Conservation (phyloP, 1,140 invertebrate genomes). For the Drosophila nigromelanica region DNA sequence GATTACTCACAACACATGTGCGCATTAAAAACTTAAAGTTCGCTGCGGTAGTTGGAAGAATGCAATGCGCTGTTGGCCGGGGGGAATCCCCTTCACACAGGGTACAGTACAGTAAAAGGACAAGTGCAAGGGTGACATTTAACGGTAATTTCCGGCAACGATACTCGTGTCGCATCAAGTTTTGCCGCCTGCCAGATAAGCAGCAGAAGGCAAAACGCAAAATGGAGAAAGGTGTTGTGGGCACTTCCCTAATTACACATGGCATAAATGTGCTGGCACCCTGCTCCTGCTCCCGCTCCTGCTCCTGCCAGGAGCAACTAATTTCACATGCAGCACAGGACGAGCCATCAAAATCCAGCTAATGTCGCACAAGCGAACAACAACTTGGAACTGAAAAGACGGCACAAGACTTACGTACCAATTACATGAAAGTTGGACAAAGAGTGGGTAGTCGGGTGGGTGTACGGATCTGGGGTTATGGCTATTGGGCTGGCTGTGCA, state of each 20-base stretch:
- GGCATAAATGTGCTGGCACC: slow-evolving; percentile 55
- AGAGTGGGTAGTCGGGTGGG: neutral
- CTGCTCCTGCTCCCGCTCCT: neutral
- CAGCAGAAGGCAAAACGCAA: slow-evolving; percentile 5
- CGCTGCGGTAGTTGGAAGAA: slow-evolving; percentile 39
- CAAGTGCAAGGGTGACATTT: slow-evolving; percentile 69
- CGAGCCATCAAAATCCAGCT: slow-evolving; percentile 76
- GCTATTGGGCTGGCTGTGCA: slow-evolving; percentile 8
- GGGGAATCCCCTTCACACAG: neutral
- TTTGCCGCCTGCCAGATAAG: slow-evolving; percentile 58
- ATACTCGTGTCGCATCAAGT: slow-evolving; percentile 51
- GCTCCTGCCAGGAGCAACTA: slow-evolving; percentile 41
- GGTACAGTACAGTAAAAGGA: slow-evolving; percentile 8
- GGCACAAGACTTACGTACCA: slow-evolving; percentile 74
- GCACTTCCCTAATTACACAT: slow-evolving; percentile 79
- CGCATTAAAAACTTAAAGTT: slow-evolving; percentile 36
- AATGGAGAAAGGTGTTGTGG: slow-evolving; percentile 53
- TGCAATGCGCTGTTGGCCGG: slow-evolving; percentile 5
- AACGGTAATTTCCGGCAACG: slow-evolving; percentile 68
- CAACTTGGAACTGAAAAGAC: slow-evolving; percentile 59
- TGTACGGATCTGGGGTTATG: slow-evolving; percentile 6
- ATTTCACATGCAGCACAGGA: slow-evolving; percentile 78
- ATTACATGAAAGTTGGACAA: slow-evolving; percentile 58
- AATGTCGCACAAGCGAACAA: slow-evolving; percentile 74
- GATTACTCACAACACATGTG: neutral